These are phyloP conservation scores for Drosophila melanocephala DNA, from an alignment of 2,888 invertebrate genomes.

Conservation along the genomic window DNA sequence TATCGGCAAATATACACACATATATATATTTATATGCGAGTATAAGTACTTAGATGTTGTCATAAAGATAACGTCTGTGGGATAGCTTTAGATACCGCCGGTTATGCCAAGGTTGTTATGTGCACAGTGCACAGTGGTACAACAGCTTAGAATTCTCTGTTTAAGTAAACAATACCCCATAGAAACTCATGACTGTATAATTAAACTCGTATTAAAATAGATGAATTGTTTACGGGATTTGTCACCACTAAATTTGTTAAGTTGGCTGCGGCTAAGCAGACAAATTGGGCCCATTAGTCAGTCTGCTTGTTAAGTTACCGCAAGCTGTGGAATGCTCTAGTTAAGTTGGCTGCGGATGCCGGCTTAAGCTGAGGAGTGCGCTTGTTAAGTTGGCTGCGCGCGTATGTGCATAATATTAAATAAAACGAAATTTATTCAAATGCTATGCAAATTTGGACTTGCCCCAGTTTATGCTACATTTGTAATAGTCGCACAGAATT, in stretches of 20 bases:
- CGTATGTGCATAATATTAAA: background rate
- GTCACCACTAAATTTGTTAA: background rate
- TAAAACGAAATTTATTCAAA: background rate
- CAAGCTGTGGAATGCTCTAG: background rate
- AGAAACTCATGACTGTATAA: background rate
- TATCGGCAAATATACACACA: background rate
- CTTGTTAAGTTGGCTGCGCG: constrained; percentile 10
- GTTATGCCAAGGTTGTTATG: constrained; percentile 28
- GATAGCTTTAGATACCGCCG: constrained; percentile 40
- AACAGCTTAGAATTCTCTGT: constrained; percentile 13
- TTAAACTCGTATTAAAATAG: background rate
- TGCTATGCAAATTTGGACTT: background rate
- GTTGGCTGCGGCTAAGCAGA: constrained; percentile 3
- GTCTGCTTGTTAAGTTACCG: background rate
- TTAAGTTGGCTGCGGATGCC: constrained; percentile 18
- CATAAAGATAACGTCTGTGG: constrained; percentile 40
- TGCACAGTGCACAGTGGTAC: constrained; percentile 48
- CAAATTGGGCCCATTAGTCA: background rate
- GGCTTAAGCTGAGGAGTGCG: background rate
- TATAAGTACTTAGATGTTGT: constrained; percentile 7
- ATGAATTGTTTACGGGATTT: background rate
- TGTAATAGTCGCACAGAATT: background rate
- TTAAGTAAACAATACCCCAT: constrained; percentile 6
- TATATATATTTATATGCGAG: constrained; percentile 1
- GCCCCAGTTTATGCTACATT: background rate